phyloP scores from a whole-genome alignment of 2,888 invertebrate species.

The Nysson spinosus region DNA sequence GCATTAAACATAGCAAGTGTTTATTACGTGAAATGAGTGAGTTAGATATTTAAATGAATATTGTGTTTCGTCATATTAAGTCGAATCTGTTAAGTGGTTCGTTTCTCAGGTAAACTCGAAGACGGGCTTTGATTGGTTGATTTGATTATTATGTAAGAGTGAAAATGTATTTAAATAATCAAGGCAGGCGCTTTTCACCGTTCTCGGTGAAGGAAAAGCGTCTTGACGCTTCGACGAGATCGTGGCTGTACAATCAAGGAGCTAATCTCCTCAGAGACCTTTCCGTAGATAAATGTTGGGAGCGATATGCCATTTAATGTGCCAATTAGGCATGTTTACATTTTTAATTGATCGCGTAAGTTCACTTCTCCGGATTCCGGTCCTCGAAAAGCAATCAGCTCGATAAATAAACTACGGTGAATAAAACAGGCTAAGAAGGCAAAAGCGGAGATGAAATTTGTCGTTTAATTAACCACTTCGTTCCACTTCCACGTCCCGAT shows the following conservation, averaged over 20 bases:
- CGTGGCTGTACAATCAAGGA: slow-evolving; percentile 31
- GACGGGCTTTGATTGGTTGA: too few species aligned
- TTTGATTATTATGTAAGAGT: too few species aligned
- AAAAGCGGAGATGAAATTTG: slow-evolving; percentile 26
- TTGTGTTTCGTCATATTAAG: too few species aligned
- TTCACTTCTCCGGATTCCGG: slow-evolving; percentile 22
- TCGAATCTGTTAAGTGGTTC: too few species aligned
- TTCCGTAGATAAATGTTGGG: slow-evolving; percentile 6
- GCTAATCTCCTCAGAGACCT: slow-evolving; percentile 7
- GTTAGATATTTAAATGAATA: too few species aligned
- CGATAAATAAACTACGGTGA: slow-evolving; percentile 47
- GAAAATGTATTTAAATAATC: neutral
- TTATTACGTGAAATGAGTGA: too few species aligned
- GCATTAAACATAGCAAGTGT: too few species aligned
- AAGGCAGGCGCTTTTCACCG: neutral
- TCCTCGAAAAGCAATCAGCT: slow-evolving; percentile 54
- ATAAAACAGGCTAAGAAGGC: slow-evolving; percentile 38
- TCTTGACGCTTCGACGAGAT: neutral
- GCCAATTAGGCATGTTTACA: slow-evolving; percentile 58
- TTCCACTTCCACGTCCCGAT: slow-evolving; percentile 7
- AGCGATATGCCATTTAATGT: slow-evolving; percentile 53
- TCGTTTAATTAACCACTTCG: slow-evolving; percentile 6
- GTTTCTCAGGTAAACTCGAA: too few species aligned
- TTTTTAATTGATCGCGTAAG: slow-evolving; percentile 60
- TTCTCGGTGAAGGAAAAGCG: neutral